Evolutionary conservation across 2,797 vertebrate species (phyloP).

Genomic region (Bufotes viridis): DNA sequence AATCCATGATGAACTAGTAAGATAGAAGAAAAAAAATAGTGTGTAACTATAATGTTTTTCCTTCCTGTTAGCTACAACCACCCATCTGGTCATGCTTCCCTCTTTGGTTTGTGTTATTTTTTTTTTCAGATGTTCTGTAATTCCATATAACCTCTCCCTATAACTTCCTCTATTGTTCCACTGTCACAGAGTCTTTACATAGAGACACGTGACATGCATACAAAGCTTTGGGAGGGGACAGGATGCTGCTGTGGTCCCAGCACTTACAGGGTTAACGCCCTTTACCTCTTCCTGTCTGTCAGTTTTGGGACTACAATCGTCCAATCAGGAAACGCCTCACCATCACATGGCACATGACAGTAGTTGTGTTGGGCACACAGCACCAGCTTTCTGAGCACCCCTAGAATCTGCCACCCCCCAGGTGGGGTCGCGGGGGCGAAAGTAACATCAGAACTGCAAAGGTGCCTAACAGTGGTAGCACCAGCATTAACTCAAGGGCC

Average conservation of each 20-base stretch:
- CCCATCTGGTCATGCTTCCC: background rate
- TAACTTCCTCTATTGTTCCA: slow-evolving; percentile 57
- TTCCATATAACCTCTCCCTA: slow-evolving; percentile 31
- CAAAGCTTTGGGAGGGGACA: slow-evolving; percentile 57
- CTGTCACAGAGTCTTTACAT: slow-evolving; percentile 27
- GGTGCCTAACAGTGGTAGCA: background rate
- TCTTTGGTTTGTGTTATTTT: background rate
- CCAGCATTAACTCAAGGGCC: background rate
- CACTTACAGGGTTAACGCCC: slow-evolving; percentile 58
- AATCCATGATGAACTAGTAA: background rate
- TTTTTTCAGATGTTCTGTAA: slow-evolving; percentile 15
- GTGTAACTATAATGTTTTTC: background rate
- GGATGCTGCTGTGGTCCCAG: slow-evolving; percentile 57
- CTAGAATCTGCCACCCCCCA: slow-evolving; percentile 48
- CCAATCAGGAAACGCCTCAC: slow-evolving; percentile 52
- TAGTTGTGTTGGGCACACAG: slow-evolving; percentile 40
- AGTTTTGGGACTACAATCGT: slow-evolving; percentile 64
- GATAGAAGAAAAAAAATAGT: background rate
- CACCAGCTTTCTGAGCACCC: slow-evolving; percentile 30
- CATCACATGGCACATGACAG: slow-evolving; percentile 60
- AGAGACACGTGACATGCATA: slow-evolving; percentile 47
- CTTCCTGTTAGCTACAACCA: background rate
- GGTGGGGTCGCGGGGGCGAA: slow-evolving; percentile 13
- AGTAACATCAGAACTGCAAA: background rate
- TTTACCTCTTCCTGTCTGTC: slow-evolving; percentile 61